Percentiles rank a stretch among this genome's conserved stretches.
Evolutionary conservation across 1,140 invertebrate genomes (phyloP).

Genomic region (Harlomillsia oculata): DNA sequence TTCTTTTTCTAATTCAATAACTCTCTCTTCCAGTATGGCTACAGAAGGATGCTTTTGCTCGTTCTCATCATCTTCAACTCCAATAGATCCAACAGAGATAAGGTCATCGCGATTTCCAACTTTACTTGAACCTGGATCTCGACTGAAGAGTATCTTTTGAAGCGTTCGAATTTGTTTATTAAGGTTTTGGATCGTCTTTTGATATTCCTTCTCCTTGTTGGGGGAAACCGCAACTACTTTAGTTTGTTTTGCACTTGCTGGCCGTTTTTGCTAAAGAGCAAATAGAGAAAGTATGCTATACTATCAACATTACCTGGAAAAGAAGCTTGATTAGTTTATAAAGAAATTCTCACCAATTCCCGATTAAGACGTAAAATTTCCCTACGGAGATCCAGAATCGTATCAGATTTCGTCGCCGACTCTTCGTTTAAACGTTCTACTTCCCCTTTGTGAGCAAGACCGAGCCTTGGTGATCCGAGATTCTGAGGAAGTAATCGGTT

Average conservation of each 20-base stretch:
- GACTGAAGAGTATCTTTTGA: constrained; percentile 30
- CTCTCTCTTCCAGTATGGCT: constrained; percentile 2
- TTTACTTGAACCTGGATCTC: constrained; percentile 17
- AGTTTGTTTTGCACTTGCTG: constrained; percentile 1
- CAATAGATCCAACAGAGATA: neutral
- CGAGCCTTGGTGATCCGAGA: constrained; percentile 9
- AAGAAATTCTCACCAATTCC: neutral
- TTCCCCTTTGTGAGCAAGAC: constrained; percentile 10
- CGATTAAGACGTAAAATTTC: constrained; percentile 18
- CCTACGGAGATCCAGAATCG: constrained; percentile 19
- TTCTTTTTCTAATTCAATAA: constrained; percentile 5
- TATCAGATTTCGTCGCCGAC: constrained; percentile 5
- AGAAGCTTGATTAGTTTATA: too few species aligned
- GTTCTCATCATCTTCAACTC: neutral
- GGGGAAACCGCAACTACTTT: neutral
- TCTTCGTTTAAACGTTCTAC: constrained; percentile 16
- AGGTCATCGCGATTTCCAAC: neutral
- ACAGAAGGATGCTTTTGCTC: constrained; percentile 1
- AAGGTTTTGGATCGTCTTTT: constrained; percentile 23
- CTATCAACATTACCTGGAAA: too few species aligned
- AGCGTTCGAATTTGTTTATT: constrained; percentile 32
- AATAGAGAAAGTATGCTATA: too few species aligned
- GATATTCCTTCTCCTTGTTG: constrained; percentile 32
- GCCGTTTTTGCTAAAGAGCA: neutral
- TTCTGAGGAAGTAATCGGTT: constrained; percentile 9